Percentiles rank a stretch among this genome's conserved stretches.
Evolutionary conservation across 2,113 vertebrate genomes (phyloP).

Genomic region (Tragelaphus scriptus): DNA sequence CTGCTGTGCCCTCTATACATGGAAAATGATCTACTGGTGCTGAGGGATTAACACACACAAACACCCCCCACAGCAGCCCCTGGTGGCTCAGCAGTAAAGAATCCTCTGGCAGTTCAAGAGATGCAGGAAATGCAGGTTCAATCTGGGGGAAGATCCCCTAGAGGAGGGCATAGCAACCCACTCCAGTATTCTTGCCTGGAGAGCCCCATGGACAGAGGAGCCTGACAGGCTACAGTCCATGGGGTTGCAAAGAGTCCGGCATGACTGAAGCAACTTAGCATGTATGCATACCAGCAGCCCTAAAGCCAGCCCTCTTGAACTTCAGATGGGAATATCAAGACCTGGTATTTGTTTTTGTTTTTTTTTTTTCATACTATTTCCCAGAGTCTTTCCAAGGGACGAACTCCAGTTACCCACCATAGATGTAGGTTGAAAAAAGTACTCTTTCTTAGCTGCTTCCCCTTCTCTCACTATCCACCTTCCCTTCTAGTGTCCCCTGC

Average conservation of each 20-base stretch:
- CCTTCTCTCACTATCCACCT: neutral
- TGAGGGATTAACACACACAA: neutral
- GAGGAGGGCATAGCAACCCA: neutral
- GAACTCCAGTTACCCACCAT: neutral
- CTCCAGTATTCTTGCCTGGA: neutral
- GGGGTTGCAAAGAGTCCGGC: neutral
- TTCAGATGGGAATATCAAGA: neutral
- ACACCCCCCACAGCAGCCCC: neutral
- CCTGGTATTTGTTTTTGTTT: neutral
- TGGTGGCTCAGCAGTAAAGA: neutral
- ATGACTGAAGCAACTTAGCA: neutral
- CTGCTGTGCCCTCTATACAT: rapidly evolving
- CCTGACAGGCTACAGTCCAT: neutral
- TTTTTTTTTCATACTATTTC: neutral
- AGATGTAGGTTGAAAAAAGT: neutral
- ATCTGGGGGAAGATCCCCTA: neutral
- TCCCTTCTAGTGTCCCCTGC: rapidly evolving
- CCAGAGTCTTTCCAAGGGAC: neutral
- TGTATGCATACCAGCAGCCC: neutral
- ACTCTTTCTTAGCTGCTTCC: neutral
- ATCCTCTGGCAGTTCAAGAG: neutral
- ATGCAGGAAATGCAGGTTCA: neutral
- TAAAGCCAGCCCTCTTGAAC: neutral
- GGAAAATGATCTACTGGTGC: neutral
- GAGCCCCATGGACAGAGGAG: neutral